A percentile compares a stretch with the other conserved stretches of the same genome.
Conservation (phyloP, 37 sponge, comb jelly and placozoan species). For the Mnemiopsis leidyi region DNA sequence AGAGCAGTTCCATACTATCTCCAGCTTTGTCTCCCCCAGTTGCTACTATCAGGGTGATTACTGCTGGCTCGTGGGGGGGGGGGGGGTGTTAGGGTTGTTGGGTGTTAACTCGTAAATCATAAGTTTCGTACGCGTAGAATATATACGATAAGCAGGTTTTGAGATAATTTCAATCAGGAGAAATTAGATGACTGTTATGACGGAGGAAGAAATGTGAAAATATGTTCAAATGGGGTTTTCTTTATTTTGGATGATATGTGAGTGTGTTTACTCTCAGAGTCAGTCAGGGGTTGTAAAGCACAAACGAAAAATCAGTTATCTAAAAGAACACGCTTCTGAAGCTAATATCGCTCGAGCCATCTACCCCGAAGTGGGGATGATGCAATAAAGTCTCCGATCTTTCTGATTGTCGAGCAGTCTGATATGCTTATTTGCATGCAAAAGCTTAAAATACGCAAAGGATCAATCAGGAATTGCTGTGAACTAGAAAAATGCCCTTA, state of each 20-base stretch:
- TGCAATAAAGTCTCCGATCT: neutral
- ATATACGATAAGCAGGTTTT: too few species aligned
- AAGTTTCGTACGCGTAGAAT: too few species aligned
- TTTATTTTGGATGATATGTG: too few species aligned
- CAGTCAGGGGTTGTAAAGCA: neutral
- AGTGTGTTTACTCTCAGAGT: too few species aligned
- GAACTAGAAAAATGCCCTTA: neutral
- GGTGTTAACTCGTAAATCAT: too few species aligned
- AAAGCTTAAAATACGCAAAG: neutral
- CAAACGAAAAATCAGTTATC: neutral
- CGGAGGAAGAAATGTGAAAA: too few species aligned
- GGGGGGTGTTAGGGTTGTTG: neutral
- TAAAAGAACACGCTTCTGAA: neutral
- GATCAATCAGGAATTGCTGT: neutral
- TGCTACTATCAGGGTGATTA: slow-evolving; percentile 49
- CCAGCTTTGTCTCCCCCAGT: slow-evolving; percentile 59
- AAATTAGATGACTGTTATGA: too few species aligned
- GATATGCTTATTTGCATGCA: neutral
- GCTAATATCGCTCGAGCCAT: too few species aligned
- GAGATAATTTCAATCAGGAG: too few species aligned
- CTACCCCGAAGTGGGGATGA: neutral
- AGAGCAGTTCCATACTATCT: slow-evolving; percentile 60
- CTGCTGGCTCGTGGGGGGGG: neutral
- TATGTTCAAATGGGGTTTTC: too few species aligned
- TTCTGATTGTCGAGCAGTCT: neutral